Evolutionary conservation across 2,113 vertebrate species (phyloP), one percentile per base, ranked within the genome.

Genomic region (Megalops atlanticus): DNA sequence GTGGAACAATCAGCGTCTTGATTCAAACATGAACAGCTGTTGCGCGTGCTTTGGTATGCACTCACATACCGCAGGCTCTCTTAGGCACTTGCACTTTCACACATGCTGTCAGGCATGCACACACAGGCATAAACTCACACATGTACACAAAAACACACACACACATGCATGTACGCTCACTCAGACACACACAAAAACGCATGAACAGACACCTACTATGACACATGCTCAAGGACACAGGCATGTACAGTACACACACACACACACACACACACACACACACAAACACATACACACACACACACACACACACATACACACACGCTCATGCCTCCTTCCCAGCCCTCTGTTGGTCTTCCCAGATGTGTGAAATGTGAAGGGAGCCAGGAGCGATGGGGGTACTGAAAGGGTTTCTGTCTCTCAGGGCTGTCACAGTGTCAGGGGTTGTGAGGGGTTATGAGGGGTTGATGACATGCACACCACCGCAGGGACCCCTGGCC

Each of bases 11-110:
- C 73, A 69, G 33, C 52, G 40, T 76, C 76, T 81, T 82, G 78
- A 75, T 83, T 73, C 49, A n/a, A 76, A 68, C 54, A 54, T 52
- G 45, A 45, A 84, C 85, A 89, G 88, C 83, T 87, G 85, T 71
- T 47, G 76, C 74, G 82, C 83, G 69, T 77, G 80, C 76, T 79
- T 18, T 72, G 75, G 49, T 78, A 31, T 64, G 71, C 41, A 49
- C 33, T 54, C 69, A 78, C 78, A 83, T 83, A 79, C 82, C 72
- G 45, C 4, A 70, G 39, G 12, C 75, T 45, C 58, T 54, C 69
- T 71, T 49, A 78, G 15, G 1, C 2, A 1, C 15, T 24, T 18
- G 49, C 49, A 54, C 2, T 18, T 3, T 2, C 38, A 18, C 21
- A 24, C 16, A 24, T 73, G 38, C 71, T 73, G 24, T 27, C 38